These are phyloP conservation scores for Buphagus erythrorhynchus DNA, from an alignment of 2,797 vertebrate species.

Conservation along the genomic window DNA sequence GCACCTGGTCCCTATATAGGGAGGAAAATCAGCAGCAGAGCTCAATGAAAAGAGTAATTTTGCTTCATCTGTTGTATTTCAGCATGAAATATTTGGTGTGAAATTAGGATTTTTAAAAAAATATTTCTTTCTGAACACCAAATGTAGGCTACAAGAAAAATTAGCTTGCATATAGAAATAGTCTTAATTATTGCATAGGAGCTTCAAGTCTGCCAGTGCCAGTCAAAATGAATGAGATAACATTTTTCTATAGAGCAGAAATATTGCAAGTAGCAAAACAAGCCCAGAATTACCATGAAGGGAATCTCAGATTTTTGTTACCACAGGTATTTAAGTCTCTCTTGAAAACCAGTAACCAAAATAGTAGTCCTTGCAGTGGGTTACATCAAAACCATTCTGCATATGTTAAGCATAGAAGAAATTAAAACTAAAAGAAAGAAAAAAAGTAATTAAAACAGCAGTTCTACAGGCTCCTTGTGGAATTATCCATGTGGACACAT, in stretches of 20 bases:
- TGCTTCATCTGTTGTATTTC: background rate
- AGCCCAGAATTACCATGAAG: background rate
- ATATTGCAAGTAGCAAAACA: background rate
- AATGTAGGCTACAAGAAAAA: background rate
- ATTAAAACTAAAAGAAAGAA: background rate
- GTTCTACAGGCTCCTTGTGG: background rate
- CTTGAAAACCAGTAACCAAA: background rate
- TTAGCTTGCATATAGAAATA: background rate
- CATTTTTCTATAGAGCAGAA: background rate
- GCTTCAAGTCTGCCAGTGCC: background rate
- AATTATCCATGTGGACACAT: background rate
- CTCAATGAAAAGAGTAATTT: background rate
- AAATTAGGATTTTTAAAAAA: background rate
- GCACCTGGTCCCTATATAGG: background rate
- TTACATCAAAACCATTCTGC: background rate
- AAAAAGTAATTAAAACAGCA: background rate
- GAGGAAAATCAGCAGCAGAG: background rate
- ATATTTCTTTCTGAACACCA: background rate
- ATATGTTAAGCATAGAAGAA: background rate
- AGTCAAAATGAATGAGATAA: background rate
- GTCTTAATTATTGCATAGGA: slow-evolving; percentile 11
- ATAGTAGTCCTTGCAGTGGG: background rate
- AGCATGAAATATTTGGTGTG: background rate
- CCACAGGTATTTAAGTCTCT: background rate
- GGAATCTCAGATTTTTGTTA: background rate